A percentile compares a stretch with the other conserved stretches of the same genome.
Evolutionary conservation across 2,888 invertebrate species (phyloP).

Genomic region (Saturnia japonica): DNA sequence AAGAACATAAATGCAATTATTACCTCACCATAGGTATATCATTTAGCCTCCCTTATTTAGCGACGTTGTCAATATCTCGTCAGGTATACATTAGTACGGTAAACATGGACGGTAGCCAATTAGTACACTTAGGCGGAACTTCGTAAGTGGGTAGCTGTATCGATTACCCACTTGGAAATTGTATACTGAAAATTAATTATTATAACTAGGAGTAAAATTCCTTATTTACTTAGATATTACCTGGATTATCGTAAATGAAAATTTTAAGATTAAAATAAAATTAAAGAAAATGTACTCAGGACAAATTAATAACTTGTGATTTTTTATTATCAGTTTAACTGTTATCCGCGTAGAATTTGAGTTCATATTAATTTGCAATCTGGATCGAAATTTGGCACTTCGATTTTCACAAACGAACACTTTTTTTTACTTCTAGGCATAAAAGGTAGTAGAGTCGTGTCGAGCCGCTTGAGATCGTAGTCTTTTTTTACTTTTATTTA

Average conservation of each 20-base stretch:
- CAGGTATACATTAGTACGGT: conserved; percentile 19
- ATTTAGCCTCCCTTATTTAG: conserved; percentile 3
- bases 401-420: too few species aligned
- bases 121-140: conserved; percentile 23
- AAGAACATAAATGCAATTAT: not conserved
- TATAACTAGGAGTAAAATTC: not conserved
- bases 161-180: conserved; percentile 26
- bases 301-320: not conserved
- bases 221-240: not conserved
- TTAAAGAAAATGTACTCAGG: not conserved
- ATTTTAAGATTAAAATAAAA: too few species aligned
- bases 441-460: not conserved
- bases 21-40: not conserved
- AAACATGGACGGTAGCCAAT: conserved; percentile 25
- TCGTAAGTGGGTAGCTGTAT: conserved; percentile 26
- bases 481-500: not conserved
- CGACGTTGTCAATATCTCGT: conserved; percentile 14
- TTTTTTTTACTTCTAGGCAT: too few species aligned
- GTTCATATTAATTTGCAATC: not conserved
- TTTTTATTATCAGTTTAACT: not conserved
- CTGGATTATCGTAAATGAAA: not conserved
- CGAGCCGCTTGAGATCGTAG: not conserved
- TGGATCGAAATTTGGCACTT: too few species aligned
- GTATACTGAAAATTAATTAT: conserved; percentile 1
- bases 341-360: not conserved